phyloP scores from a whole-genome alignment of 2,888 invertebrate species.

The Scelioninae gen. 1 region DNA sequence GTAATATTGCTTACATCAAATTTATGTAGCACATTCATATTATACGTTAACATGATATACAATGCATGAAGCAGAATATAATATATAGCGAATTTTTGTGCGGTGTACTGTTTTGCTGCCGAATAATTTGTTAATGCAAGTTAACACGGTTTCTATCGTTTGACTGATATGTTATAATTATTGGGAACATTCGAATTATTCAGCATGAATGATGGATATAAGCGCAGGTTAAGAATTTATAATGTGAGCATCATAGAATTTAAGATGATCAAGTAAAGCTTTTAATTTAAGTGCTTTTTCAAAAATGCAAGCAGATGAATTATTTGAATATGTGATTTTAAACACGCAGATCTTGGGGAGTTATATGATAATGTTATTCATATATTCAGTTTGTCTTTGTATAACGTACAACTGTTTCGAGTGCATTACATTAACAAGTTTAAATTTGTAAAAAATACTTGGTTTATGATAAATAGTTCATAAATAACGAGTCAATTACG shows the following conservation, averaged over 20 bases:
- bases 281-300: constrained; percentile 41
- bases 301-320: constrained; percentile 36
- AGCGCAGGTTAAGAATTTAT: constrained; percentile 27
- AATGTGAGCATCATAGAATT: constrained; percentile 3
- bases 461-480: constrained; percentile 44
- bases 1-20: no score
- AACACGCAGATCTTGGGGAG: constrained; percentile 17
- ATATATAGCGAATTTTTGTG: background rate
- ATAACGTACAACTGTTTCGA: constrained; percentile 28
- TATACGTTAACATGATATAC: no score
- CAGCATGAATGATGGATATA: background rate
- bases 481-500: constrained; percentile 41
- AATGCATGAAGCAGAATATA: no score
- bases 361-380: constrained; percentile 43
- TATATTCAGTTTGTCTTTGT: constrained; percentile 49
- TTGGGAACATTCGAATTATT: constrained; percentile 16
- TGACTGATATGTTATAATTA: constrained; percentile 3
- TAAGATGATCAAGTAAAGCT: constrained; percentile 27
- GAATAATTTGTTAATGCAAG: background rate
- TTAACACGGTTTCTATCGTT: background rate
- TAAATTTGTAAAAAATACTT: constrained; percentile 31
- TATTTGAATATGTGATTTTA: constrained; percentile 48
- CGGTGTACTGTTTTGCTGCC: background rate
- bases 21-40: no score
- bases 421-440: constrained; percentile 28